These are phyloP conservation scores for Acromyrmex echinatior DNA, from an alignment of 1,140 invertebrate genomes.

Conservation along the genomic window DNA sequence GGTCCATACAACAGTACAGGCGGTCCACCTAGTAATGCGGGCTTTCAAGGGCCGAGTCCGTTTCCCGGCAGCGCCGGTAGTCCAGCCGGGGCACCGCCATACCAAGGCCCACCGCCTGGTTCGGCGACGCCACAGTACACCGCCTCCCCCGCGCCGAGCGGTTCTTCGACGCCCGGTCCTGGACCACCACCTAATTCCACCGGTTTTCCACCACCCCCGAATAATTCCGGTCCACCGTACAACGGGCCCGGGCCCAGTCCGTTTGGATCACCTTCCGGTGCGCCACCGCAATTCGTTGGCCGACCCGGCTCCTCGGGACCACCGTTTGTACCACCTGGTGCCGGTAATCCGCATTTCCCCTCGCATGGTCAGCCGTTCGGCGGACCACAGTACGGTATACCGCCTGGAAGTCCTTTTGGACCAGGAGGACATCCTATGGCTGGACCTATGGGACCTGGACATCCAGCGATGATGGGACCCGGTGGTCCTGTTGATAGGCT, in stretches of 20 bases:
- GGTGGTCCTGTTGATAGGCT: slow-evolving; percentile 91
- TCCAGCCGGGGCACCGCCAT: slow-evolving; percentile 88
- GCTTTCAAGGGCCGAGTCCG: slow-evolving; percentile 88
- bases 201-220: slow-evolving; percentile 89
- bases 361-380: slow-evolving; percentile 89
- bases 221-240: slow-evolving; percentile 89
- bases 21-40: slow-evolving; percentile 87
- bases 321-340: slow-evolving; percentile 88
- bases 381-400: slow-evolving; percentile 90
- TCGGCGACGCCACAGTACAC: slow-evolving; percentile 92
- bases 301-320: slow-evolving; percentile 90
- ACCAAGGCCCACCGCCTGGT: slow-evolving; percentile 90
- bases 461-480: slow-evolving; percentile 89
- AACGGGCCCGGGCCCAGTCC: slow-evolving; percentile 89
- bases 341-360: slow-evolving; percentile 89
- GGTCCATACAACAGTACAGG: slow-evolving; percentile 87
- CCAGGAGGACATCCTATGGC: slow-evolving; percentile 89
- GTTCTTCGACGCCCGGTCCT: slow-evolving; percentile 91
- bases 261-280: slow-evolving; percentile 90
- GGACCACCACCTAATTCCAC: slow-evolving; percentile 88
- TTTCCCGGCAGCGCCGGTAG: slow-evolving; percentile 90
- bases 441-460: slow-evolving; percentile 88
- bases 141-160: slow-evolving; percentile 91
- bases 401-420: slow-evolving; percentile 90
- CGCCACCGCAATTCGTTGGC: slow-evolving; percentile 89